phyloP scores from a whole-genome alignment of 2,888 invertebrate genomes.

The Cerastis leucographa region DNA sequence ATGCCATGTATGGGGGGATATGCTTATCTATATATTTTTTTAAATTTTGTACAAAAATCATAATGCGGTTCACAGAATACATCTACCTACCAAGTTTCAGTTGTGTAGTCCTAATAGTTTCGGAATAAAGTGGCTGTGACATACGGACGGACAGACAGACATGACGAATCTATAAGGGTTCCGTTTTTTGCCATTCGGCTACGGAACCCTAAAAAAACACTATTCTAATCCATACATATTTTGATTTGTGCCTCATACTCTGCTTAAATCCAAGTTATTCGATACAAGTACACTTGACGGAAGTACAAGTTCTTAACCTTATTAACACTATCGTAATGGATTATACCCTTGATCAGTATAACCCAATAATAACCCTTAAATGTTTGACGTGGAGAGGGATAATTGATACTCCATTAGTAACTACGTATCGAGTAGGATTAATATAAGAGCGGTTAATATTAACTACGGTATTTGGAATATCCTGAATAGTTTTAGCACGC shows the following conservation, averaged over 20 bases:
- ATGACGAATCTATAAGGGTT: too few species aligned
- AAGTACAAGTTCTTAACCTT: constrained; percentile 12
- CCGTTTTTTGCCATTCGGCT: too few species aligned
- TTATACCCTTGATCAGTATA: constrained; percentile 31
- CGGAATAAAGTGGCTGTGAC: too few species aligned
- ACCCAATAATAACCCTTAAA: constrained; percentile 42
- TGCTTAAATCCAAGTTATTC: constrained; percentile 2
- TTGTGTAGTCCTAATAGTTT: too few species aligned
- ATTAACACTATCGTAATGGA: constrained; percentile 40
- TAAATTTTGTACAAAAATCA: too few species aligned
- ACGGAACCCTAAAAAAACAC: too few species aligned
- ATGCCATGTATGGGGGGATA: too few species aligned
- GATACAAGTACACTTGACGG: constrained; percentile 2
- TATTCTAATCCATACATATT: not conserved
- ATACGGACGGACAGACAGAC: too few species aligned
- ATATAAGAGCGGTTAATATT: constrained; percentile 33
- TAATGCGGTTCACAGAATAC: too few species aligned
- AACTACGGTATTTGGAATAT: not conserved
- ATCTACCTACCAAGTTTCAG: too few species aligned
- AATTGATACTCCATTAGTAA: constrained; percentile 57
- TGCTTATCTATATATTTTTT: too few species aligned
- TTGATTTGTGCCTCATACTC: not conserved
- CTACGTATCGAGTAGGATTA: constrained; percentile 32
- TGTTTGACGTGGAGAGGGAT: constrained; percentile 41
- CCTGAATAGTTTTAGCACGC: not conserved